phyloP scores from a whole-genome alignment of 92 coral and sea anemone genomes.

The Phenganax marumi region DNA sequence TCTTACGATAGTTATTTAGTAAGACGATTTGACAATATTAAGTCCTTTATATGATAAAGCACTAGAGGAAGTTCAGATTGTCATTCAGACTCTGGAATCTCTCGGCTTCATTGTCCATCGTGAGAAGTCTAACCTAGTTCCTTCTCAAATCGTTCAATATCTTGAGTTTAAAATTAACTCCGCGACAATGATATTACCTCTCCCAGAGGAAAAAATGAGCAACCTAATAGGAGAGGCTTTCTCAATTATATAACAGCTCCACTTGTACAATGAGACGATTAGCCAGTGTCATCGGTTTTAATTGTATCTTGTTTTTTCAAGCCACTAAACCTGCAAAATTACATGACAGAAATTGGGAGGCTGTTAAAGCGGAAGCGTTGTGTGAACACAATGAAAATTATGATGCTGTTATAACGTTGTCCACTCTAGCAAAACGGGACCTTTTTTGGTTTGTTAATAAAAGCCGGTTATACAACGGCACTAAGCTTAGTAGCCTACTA shows the following conservation, averaged over 20 bases:
- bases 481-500: too few species aligned
- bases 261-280: constrained; percentile 26
- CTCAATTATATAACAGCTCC: constrained; percentile 19
- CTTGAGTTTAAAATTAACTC: constrained; percentile 36
- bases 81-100: constrained; percentile 27
- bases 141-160: constrained; percentile 33
- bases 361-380: constrained; percentile 21
- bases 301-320: too few species aligned
- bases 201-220: constrained; percentile 12
- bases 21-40: constrained; percentile 40
- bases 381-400: constrained; percentile 12
- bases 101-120: constrained; percentile 37
- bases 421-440: constrained; percentile 6
- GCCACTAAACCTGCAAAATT: constrained; percentile 48
- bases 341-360: constrained; percentile 34
- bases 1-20: constrained; percentile 41
- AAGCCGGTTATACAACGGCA: not conserved
- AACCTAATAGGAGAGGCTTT: not conserved
- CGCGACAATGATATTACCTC: constrained; percentile 37
- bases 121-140: constrained; percentile 32
- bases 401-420: constrained; percentile 18
- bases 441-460: constrained; percentile 28
- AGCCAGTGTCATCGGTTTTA: constrained; percentile 45
- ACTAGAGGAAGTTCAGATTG: constrained; percentile 16
- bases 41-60: constrained; percentile 15